Conservation (phyloP, 2,797 vertebrate genomes). For the Sebastes umbrosus region DNA sequence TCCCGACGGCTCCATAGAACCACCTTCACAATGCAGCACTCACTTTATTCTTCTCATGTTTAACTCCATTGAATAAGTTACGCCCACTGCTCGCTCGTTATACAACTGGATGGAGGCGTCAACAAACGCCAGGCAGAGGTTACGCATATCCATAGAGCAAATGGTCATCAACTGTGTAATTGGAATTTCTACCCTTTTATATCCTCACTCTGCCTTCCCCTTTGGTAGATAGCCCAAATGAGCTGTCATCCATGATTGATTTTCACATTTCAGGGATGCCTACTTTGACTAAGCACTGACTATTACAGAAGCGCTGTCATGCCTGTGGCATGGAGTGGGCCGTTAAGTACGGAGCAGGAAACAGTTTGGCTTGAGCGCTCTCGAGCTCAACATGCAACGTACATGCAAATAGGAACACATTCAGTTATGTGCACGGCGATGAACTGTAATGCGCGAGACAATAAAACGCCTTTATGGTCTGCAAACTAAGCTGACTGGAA, state of each 20-base stretch:
- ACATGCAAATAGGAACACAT: conserved; percentile 49
- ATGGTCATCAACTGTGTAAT: conserved; percentile 74
- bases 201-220: conserved; percentile 36
- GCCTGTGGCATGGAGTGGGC: conserved; percentile 53
- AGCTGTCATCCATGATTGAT: conserved; percentile 81
- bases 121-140: conserved; percentile 57
- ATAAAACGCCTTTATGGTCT: conserved; percentile 38
- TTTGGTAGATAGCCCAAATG: conserved; percentile 72
- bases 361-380: conserved; percentile 23
- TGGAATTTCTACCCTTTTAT: conserved; percentile 70
- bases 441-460: conserved; percentile 21
- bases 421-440: conserved; percentile 15
- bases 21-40: neutral
- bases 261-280: conserved; percentile 78
- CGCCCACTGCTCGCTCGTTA: conserved; percentile 58
- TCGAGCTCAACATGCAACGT: conserved; percentile 46
- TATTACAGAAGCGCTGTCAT: conserved; percentile 63
- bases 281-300: conserved; percentile 68
- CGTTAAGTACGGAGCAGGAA: conserved; percentile 40
- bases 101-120: conserved; percentile 50
- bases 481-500: conserved; percentile 20
- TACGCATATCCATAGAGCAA: conserved; percentile 59
- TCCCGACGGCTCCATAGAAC: neutral
- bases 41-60: conserved; percentile 27
- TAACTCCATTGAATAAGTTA: conserved; percentile 24